Evolutionary conservation across 2,888 invertebrate genomes (phyloP), one percentile per base, ranked within the genome.

Genomic region (Horisme vitalbata): DNA sequence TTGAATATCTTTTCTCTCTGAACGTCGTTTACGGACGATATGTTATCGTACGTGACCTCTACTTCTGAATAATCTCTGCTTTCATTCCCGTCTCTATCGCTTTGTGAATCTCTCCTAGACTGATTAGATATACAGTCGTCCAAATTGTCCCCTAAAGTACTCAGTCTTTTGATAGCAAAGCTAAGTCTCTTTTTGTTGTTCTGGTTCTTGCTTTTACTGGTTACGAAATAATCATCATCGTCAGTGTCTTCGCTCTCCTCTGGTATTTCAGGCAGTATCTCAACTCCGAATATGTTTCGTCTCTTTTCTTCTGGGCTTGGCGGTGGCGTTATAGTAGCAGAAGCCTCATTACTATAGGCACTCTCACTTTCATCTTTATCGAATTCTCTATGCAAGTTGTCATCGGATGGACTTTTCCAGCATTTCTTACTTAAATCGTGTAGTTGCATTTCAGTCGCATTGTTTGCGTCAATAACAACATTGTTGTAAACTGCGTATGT

Each of bases 241-340:
- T 80, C 80, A 23, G 76, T 79, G 11, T 79, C 78, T 65, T 90
- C 90, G 43, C 81, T 88, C 63, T 90, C 91, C 67, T 91, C 91
- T 2, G 86, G 85, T 67, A 91, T 91, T 70, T 90, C 86, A 13
- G 91, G 91, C 43, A 91, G 67, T 61, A 91, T 87, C 63, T 90
- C 86, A 28, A 91, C 88, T 2, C 90, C 90, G 55, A 85, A 87
- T 27, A 88, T 76, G 52, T 86, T 89, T 63, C 83, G 78, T 37
- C 84, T 73, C 48, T 81, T 89, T 57, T 90, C 88, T 57, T 90
- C 89, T 8, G 86, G 86, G 52, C 85, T 86, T 11, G 85, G 85
- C 3, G 86, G 88, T 23, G 87, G 87, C 7, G 87, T 88, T 12
- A 83, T 78, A 21, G 83, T 88, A 14, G 73, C 66, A 33, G 64